Conservation (phyloP, 2,113 vertebrate genomes). For the Apistogramma diplotaenia region DNA sequence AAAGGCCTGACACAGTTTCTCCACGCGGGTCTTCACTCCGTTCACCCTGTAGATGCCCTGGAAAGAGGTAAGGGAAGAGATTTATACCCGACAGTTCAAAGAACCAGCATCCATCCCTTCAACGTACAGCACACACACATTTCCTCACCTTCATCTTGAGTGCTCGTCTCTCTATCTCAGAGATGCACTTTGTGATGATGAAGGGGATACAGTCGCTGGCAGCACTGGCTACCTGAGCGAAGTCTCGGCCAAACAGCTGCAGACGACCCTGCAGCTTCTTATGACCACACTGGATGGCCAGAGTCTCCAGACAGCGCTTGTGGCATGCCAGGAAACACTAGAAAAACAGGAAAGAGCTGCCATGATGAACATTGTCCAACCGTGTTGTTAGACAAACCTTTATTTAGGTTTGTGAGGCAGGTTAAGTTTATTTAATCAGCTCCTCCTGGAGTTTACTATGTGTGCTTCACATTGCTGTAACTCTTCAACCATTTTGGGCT, state of each 20-base stretch:
- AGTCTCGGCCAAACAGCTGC: slow-evolving; percentile 91
- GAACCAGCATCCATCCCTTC: neutral
- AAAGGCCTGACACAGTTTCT: slow-evolving; percentile 97
- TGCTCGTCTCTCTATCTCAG: slow-evolving; percentile 88
- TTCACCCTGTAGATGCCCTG: slow-evolving; percentile 98
- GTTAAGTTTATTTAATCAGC: too few relatives aligned
- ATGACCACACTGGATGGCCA: slow-evolving; percentile 95
- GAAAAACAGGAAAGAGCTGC: neutral
- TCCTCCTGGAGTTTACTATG: too few relatives aligned
- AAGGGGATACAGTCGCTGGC: slow-evolving; percentile 87
- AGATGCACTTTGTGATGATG: slow-evolving; percentile 89
- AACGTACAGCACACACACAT: rapidly evolving
- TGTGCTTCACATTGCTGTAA: too few relatives aligned
- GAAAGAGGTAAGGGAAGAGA: neutral
- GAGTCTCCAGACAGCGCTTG: slow-evolving; percentile 94
- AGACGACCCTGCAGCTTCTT: slow-evolving; percentile 95
- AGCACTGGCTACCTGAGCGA: slow-evolving; percentile 72
- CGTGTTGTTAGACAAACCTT: too few relatives aligned
- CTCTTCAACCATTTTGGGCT: too few relatives aligned
- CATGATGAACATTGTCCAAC: neutral
- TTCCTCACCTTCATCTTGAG: slow-evolving; percentile 87
- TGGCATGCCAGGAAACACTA: slow-evolving; percentile 95
- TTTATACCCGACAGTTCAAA: neutral
- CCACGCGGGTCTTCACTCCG: slow-evolving; percentile 93
- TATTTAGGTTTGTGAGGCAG: too few relatives aligned